Conservation (phyloP, 64 coral and sea anemone genomes). For the Montipora sp. region DNA sequence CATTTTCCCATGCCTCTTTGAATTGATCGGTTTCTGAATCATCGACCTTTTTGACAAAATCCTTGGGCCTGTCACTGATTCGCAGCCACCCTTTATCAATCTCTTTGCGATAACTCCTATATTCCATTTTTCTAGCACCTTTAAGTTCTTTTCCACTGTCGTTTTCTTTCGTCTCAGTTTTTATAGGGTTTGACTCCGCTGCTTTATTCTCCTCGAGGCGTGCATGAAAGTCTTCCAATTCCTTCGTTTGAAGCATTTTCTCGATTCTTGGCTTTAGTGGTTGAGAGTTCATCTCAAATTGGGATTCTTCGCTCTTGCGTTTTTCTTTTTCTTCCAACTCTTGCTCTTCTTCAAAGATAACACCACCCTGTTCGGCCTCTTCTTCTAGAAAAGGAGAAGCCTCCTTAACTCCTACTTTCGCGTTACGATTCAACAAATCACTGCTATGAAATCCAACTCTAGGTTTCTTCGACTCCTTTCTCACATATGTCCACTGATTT, state of each 20-base stretch:
- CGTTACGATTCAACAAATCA: slow-evolving; percentile 34
- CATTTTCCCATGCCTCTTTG: slow-evolving; percentile 23
- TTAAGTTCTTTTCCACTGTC: background rate
- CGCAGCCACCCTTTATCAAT: slow-evolving; percentile 42
- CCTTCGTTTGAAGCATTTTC: slow-evolving; percentile 7
- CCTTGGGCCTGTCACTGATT: slow-evolving; percentile 38
- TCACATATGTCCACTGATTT: slow-evolving; percentile 33
- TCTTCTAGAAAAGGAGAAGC: background rate
- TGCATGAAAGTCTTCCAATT: background rate
- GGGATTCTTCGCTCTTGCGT: background rate
- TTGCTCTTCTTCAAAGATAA: background rate
- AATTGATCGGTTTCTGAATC: slow-evolving; percentile 1
- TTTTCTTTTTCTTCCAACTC: background rate
- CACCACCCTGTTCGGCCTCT: background rate
- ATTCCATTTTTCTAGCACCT: background rate
- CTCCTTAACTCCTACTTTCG: background rate
- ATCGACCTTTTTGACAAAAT: slow-evolving; percentile 34
- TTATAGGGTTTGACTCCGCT: background rate
- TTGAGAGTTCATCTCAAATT: background rate
- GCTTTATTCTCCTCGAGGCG: background rate
- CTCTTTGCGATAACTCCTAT: slow-evolving; percentile 1
- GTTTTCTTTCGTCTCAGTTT: background rate
- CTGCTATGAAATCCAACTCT: slow-evolving; percentile 49
- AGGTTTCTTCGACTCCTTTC: background rate
- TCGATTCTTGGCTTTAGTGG: background rate